Percentiles rank a stretch among this genome's conserved stretches.
phyloP scores from a whole-genome alignment of 2,888 invertebrate species.

The Polydrusus tereticollis region DNA sequence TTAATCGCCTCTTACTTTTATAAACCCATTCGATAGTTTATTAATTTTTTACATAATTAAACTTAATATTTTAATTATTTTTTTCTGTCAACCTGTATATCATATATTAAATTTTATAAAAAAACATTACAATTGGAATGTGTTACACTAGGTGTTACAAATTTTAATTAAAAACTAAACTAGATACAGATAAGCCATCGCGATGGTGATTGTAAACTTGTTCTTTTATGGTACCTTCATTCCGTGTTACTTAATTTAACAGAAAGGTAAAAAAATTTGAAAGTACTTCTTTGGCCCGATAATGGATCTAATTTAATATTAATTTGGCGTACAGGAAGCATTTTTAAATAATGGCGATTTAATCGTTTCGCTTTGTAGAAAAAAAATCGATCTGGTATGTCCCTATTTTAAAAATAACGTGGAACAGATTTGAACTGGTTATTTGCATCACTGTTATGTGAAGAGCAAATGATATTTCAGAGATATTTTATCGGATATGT shows the following conservation, averaged over 20 bases:
- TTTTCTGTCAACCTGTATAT: conserved; percentile 12
- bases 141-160: conserved; percentile 37
- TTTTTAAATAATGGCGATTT: conserved; percentile 50
- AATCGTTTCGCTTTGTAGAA: conserved; percentile 42
- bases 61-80: conserved; percentile 14
- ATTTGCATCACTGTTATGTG: neutral
- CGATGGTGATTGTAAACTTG: conserved; percentile 48
- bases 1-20: neutral
- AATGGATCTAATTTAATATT: conserved; percentile 49
- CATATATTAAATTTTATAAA: conserved; percentile 19
- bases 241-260: conserved; percentile 48
- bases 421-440: conserved; percentile 1
- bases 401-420: conserved; percentile 3
- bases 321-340: conserved; percentile 51
- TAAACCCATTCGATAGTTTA: neutral
- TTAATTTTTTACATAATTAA: conserved; percentile 15
- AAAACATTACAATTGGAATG: conserved; percentile 20
- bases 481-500: neutral
- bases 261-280: conserved; percentile 50
- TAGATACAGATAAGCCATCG: conserved; percentile 45
- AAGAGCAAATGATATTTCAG: neutral
- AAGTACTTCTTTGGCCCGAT: conserved; percentile 47
- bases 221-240: conserved; percentile 46
- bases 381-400: conserved; percentile 4
- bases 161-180: conserved; percentile 48